Conservation (phyloP, 2,113 vertebrate species). For the Tragelaphus buxtoni region DNA sequence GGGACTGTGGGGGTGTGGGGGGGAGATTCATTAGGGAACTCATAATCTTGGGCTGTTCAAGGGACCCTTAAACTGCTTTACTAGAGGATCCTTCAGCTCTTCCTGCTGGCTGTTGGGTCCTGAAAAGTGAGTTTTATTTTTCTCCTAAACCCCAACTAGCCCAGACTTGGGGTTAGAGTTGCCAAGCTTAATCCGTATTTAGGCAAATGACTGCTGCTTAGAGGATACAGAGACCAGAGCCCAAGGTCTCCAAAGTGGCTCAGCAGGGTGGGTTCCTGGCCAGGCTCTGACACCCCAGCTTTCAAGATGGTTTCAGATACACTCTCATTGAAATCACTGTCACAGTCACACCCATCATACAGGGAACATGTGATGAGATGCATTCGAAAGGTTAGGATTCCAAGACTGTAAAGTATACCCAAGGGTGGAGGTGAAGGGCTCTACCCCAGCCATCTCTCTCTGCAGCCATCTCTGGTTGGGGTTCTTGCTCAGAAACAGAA, state of each 20-base stretch:
- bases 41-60: not conserved
- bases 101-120: not conserved
- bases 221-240: not conserved
- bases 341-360: not conserved
- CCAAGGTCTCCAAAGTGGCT: not conserved
- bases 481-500: not conserved
- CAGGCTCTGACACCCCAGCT: not conserved
- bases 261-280: not conserved
- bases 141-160: not conserved
- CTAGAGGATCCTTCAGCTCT: not conserved
- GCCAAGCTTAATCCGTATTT: not conserved
- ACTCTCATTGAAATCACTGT: not conserved
- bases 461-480: not conserved
- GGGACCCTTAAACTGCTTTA: not conserved
- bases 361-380: not conserved
- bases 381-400: not conserved
- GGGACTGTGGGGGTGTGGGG: not conserved
- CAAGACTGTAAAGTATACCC: not conserved
- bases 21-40: not conserved
- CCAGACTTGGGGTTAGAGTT: not conserved
- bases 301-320: not conserved
- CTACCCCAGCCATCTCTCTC: not conserved
- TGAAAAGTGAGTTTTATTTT: not conserved
- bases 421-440: not conserved
- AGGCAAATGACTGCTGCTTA: not conserved